Evolutionary conservation across 2,797 vertebrate genomes (phyloP).

Genomic region (Pogonophryne albipinna): DNA sequence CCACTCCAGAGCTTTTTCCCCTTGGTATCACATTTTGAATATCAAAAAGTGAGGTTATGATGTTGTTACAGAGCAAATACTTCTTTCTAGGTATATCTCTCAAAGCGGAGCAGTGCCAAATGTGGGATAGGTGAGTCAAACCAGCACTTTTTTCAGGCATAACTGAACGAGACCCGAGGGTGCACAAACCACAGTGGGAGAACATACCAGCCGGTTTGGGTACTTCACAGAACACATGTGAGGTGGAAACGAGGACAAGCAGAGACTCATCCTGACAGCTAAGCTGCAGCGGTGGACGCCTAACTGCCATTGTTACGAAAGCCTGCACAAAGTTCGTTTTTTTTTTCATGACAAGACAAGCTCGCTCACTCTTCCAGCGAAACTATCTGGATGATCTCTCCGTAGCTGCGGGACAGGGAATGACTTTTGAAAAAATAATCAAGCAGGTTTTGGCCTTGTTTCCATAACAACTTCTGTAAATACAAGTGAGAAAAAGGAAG

Average conservation of each 20-base stretch:
- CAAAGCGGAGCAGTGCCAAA: background rate
- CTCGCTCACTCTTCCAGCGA: constrained; percentile 39
- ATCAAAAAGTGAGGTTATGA: background rate
- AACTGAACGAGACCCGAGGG: constrained; percentile 17
- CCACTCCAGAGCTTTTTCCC: background rate
- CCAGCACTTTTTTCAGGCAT: constrained; percentile 14
- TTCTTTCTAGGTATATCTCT: background rate
- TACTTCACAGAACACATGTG: constrained; percentile 40
- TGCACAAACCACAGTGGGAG: constrained; percentile 17
- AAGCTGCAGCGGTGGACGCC: constrained; percentile 69
- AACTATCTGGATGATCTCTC: constrained; percentile 61
- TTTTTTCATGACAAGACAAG: constrained; percentile 72
- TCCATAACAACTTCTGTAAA: constrained; percentile 53
- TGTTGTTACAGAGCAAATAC: background rate
- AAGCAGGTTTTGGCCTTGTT: constrained; percentile 40
- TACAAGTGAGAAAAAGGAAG: constrained; percentile 20
- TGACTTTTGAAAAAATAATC: constrained; percentile 53
- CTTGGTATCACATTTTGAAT: background rate
- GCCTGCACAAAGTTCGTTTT: constrained; percentile 66
- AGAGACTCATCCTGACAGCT: constrained; percentile 73
- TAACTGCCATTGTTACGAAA: constrained; percentile 80
- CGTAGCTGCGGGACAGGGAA: constrained; percentile 62
- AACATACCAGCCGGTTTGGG: constrained; percentile 8
- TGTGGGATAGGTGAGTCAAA: background rate
- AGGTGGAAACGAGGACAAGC: constrained; percentile 66